Percentiles rank a stretch among this genome's conserved stretches.
Conservation (phyloP, 2,113 vertebrate species). For the Nerophis lumbriciformis region DNA sequence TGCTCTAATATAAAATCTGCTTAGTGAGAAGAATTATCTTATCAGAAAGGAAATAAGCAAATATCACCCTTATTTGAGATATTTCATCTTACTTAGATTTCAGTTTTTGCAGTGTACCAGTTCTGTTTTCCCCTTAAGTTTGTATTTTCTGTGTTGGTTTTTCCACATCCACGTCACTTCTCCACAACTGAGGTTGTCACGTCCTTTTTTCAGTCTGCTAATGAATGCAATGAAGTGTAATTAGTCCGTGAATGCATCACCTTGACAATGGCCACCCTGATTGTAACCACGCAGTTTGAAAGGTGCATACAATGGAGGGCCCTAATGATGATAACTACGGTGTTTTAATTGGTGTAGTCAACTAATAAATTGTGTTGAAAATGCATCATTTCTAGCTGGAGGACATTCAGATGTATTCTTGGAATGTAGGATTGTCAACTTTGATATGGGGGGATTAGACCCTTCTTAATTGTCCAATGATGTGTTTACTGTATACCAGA, state of each 20-base stretch:
- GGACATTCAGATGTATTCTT: slow-evolving; percentile 56
- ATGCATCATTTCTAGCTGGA: slow-evolving; percentile 49
- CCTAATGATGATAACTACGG: slow-evolving; percentile 72
- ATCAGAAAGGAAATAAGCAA: no score
- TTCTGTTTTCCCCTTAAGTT: neutral
- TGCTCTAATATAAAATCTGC: no score
- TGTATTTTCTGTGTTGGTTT: neutral
- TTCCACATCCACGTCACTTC: slow-evolving; percentile 19
- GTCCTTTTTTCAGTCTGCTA: slow-evolving; percentile 54
- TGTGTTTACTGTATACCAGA: no score
- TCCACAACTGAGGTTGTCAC: slow-evolving; percentile 41
- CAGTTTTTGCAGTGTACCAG: no score
- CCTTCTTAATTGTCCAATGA: no score
- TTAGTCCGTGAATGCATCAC: slow-evolving; percentile 57
- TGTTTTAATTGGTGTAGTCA: slow-evolving; percentile 64
- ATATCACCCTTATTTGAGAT: no score
- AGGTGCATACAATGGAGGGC: slow-evolving; percentile 64
- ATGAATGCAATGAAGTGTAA: slow-evolving; percentile 65
- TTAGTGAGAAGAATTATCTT: no score
- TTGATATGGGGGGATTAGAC: no score
- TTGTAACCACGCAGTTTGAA: slow-evolving; percentile 67
- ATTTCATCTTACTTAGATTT: no score
- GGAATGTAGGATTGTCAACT: no score
- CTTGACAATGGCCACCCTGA: slow-evolving; percentile 69
- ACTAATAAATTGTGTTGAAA: slow-evolving; percentile 58